Evolutionary conservation across 2,113 vertebrate species (phyloP).

Genomic region (Takifugu flavidus): DNA sequence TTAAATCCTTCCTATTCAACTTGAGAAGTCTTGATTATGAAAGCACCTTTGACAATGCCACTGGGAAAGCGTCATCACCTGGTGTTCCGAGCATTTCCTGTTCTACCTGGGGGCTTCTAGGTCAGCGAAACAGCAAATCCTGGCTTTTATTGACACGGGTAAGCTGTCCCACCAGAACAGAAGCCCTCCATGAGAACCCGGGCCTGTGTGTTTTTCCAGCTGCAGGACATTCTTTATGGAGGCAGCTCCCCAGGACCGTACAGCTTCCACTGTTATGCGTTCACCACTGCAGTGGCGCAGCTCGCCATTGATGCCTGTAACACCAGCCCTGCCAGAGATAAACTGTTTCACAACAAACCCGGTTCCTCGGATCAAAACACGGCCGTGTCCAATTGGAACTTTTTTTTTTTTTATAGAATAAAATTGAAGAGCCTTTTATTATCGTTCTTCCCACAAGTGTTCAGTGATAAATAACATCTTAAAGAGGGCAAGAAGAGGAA

Average conservation of each 20-base stretch:
- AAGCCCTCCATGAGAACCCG: slow-evolving; percentile 52
- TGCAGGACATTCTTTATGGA: slow-evolving; percentile 66
- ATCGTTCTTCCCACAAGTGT: neutral
- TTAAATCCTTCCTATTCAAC: neutral
- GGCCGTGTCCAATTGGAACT: slow-evolving; percentile 2
- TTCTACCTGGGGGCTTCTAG: slow-evolving; percentile 29
- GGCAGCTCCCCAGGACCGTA: slow-evolving; percentile 49
- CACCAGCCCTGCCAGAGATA: slow-evolving; percentile 30
- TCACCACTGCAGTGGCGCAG: slow-evolving; percentile 48
- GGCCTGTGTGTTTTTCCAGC: slow-evolving; percentile 71
- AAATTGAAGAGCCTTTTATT: slow-evolving; percentile 1
- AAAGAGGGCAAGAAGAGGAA: slow-evolving; percentile 12
- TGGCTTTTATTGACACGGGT: slow-evolving; percentile 18
- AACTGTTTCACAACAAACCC: slow-evolving; percentile 34
- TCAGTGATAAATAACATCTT: slow-evolving; percentile 1
- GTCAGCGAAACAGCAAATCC: slow-evolving; percentile 32
- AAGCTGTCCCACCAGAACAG: slow-evolving; percentile 46
- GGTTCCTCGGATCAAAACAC: slow-evolving; percentile 5
- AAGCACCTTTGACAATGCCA: neutral
- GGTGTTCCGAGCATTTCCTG: neutral
- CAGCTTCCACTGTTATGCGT: slow-evolving; percentile 59
- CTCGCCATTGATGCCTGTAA: slow-evolving; percentile 46
- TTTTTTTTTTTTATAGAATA: neutral
- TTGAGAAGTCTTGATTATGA: no score
- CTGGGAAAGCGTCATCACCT: slow-evolving; percentile 3